Conservation (phyloP, 2,888 invertebrate species). For the Phalera bucephala region DNA sequence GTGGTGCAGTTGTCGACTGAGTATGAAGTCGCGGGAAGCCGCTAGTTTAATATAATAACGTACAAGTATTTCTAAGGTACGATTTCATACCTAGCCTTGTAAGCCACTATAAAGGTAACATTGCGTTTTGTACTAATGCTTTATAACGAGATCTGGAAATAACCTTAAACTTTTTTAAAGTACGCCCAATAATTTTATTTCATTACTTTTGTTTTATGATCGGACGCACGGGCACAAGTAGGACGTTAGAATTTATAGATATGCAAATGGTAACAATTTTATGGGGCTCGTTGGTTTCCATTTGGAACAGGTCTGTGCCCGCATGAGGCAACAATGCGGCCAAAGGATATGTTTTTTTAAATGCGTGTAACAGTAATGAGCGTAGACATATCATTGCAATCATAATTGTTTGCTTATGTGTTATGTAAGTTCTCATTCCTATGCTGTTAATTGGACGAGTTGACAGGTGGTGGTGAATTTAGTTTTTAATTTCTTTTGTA, state of each 20-base stretch:
- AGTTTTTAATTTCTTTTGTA: no score
- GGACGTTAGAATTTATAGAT: neutral
- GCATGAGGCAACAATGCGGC: slow-evolving; percentile 30
- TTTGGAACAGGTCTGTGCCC: slow-evolving; percentile 13
- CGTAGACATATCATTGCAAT: slow-evolving; percentile 12
- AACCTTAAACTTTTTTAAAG: neutral
- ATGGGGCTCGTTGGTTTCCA: slow-evolving; percentile 12
- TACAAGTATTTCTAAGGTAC: neutral
- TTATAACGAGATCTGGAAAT: no score
- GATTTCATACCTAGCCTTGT: neutral
- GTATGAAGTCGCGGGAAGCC: no score
- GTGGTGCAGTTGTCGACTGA: no score
- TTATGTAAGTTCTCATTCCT: neutral
- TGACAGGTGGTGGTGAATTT: no score
- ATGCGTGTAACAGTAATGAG: slow-evolving; percentile 14
- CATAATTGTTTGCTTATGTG: slow-evolving; percentile 5
- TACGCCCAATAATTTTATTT: neutral
- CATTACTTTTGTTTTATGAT: neutral
- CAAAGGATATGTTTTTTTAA: slow-evolving; percentile 26
- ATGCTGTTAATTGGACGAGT: no score
- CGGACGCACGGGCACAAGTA: neutral
- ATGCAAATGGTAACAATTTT: slow-evolving; percentile 12
- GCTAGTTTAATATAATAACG: neutral
- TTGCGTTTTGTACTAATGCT: no score
- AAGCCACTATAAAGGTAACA: no score